phyloP scores from a whole-genome alignment of 2,888 invertebrate species.

The Cheilosia scutellata region DNA sequence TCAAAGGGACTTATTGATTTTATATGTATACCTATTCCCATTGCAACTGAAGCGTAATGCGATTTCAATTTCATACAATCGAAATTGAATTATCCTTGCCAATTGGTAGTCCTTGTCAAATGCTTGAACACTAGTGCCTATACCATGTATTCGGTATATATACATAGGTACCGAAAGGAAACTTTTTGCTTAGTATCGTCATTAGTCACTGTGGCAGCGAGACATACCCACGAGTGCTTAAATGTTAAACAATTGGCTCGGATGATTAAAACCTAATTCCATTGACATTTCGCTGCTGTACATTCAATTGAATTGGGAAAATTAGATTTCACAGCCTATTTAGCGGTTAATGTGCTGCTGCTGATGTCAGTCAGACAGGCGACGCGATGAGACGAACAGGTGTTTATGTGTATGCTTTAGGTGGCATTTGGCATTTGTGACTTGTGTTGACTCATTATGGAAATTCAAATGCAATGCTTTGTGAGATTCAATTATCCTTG shows the following conservation, averaged over 20 bases:
- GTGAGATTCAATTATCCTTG: no score
- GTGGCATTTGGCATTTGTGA: conserved; percentile 32
- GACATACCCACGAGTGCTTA: conserved; percentile 5
- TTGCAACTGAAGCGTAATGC: conserved; percentile 51
- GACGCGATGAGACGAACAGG: conserved; percentile 20
- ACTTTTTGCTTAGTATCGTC: conserved; percentile 5
- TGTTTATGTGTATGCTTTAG: not conserved
- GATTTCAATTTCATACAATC: conserved; percentile 66
- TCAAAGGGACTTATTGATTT: conserved; percentile 72
- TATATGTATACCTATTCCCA: conserved; percentile 42
- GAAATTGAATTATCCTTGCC: conserved; percentile 69
- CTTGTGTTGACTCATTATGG: conserved; percentile 9
- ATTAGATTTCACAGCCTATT: conserved; percentile 26
- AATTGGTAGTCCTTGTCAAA: conserved; percentile 66
- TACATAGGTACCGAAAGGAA: not conserved
- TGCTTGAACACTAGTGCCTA: conserved; percentile 44
- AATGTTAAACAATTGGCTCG: conserved; percentile 62
- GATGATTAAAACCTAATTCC: conserved; percentile 64
- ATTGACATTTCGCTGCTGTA: conserved; percentile 45
- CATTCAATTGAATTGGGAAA: conserved; percentile 43
- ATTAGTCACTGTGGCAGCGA: conserved; percentile 10
- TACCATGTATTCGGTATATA: not conserved
- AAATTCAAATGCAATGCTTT: no score
- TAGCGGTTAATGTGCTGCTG: conserved; percentile 11
- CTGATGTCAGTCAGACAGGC: conserved; percentile 9